Conservation (phyloP, 2,113 vertebrate genomes). For the Stegastes partitus region DNA sequence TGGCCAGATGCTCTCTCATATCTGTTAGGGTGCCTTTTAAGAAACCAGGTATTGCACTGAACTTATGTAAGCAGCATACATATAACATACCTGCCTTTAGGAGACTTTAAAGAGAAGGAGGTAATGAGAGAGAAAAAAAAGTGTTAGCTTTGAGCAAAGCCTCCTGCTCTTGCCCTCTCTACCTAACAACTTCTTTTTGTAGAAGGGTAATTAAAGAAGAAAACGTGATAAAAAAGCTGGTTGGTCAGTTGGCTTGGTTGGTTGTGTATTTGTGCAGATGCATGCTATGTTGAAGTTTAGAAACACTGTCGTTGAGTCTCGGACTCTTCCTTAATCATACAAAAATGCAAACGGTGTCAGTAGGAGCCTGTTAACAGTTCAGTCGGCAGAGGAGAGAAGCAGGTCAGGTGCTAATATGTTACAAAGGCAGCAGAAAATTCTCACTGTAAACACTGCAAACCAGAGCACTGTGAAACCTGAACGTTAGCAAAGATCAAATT, state of each 20-base stretch:
- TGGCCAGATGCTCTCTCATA: slow-evolving; percentile 17
- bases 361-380: slow-evolving; percentile 8
- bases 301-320: slow-evolving; percentile 61
- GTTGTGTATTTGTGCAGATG: slow-evolving; percentile 81
- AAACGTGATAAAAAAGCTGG: slow-evolving; percentile 63
- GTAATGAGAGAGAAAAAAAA: slow-evolving; percentile 26
- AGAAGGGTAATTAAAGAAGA: slow-evolving; percentile 78
- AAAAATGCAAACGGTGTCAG: slow-evolving; percentile 6
- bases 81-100: slow-evolving; percentile 35
- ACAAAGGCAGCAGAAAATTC: slow-evolving; percentile 23
- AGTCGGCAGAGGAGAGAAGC: slow-evolving; percentile 29
- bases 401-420: slow-evolving; percentile 41
- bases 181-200: slow-evolving; percentile 63
- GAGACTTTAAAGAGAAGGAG: slow-evolving; percentile 16
- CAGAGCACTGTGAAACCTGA: slow-evolving; percentile 55
- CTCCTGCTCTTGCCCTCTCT: slow-evolving; percentile 51
- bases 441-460: neutral
- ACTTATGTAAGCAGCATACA: slow-evolving; percentile 51
- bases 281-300: slow-evolving; percentile 74
- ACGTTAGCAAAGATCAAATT: slow-evolving; percentile 14
- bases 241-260: slow-evolving; percentile 74
- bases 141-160: slow-evolving; percentile 58
- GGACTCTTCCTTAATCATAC: slow-evolving; percentile 28
- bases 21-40: slow-evolving; percentile 12
- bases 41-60: slow-evolving; percentile 48